Base-by-base conservation (phyloP, 2,113 vertebrate species). In the Pelecanoides urinatrix region DNA sequence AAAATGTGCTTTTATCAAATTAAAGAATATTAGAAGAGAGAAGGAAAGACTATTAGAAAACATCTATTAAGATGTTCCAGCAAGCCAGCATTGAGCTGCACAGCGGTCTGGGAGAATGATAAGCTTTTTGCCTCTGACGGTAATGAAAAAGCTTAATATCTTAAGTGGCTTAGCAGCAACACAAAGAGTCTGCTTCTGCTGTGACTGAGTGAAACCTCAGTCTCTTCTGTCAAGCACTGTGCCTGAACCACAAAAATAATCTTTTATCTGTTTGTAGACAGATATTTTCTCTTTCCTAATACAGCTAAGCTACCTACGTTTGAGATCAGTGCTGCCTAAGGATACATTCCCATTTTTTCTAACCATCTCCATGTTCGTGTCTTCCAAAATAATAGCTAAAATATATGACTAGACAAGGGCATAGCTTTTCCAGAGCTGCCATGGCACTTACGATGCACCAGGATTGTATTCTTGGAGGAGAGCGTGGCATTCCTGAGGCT, bases 121-220 rank as follows among this genome's bases (percentile, higher is more conserved):
- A 78, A 85, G 36, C 44, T 78, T 88, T 92, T 68, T 29, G 25
- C 58, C 13, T 87, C 61, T 65, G 58, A 81, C 30, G 26, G 53
- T 87, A 92, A 92, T 79, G 58, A 86, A 92, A 86, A 87, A 71
- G 52, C 36, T 68, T n/a, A 90, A 90, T 38, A 59, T 83, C 83
- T 47, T 78, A 70, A 93, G 68, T 70, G 82, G 75, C 67, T 96
- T 96, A 88, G 34, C 40, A 80, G 42, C 29, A 92, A 62, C 55
- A 86, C 47, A 91, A 89, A 71, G 63, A 83, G 38, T 47, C 68
- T 91, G 82, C 49, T 34, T 89, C n/a, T 79, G 61, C 62, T 2
- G 1, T 72, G 55, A 56, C 62, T 47, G 74, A 88, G 53, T 38
- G 74, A 88, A 95, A 90, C 71, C 63, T 83, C 86, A 59, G 89